Evolutionary conservation across 2,113 vertebrate genomes (phyloP), one percentile per base, ranked within the genome.

Genomic region (Aramus guarauna): DNA sequence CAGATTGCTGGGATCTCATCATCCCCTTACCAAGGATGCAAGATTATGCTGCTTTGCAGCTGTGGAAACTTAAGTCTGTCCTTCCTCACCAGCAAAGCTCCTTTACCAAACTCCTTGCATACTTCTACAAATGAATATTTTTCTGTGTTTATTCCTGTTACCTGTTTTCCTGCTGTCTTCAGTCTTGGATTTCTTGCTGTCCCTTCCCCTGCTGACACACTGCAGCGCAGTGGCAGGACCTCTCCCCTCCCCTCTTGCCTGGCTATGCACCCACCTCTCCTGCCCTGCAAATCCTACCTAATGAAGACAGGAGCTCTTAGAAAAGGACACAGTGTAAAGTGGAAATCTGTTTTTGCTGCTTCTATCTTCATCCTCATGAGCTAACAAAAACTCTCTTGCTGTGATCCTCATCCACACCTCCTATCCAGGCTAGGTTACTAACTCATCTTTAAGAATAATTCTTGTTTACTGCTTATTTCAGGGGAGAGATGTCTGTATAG

Each of bases 381-480:
- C 18, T 67, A 67, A 52, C 29, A 63, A 41, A 55, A 69, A 5
- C 47, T 75, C n/a, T 91, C 14, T 85, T 39, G 22, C 37, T 74
- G 50, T 85, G 62, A 22, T 41, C n/a, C 37, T 90, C 45, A 53
- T 50, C 58, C 12, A 2, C 62, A 66, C 39, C 62, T 63, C 47
- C 53, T 62, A 7, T 53, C 58, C 43, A 43, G 34, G 29, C 56
- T 59, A 50, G 6, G 68, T 62, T 66, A 58, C 3, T 2, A 19
- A 56, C 52, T 76, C 48, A 36, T 36, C 30, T 55, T 52, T 63
- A 36, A 32, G 14, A 55, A 13, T 24, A 48, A 30, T 72, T 94
- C 72, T 37, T 77, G 34, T 67, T 94, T 75, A 60, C 43, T 63
- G 53, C 62, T 84, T 67, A 24, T 71, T 95, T 88, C 37, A 41